phyloP scores from a whole-genome alignment of 2,113 vertebrate species.

The Ptilorrhoa leucosticta region DNA sequence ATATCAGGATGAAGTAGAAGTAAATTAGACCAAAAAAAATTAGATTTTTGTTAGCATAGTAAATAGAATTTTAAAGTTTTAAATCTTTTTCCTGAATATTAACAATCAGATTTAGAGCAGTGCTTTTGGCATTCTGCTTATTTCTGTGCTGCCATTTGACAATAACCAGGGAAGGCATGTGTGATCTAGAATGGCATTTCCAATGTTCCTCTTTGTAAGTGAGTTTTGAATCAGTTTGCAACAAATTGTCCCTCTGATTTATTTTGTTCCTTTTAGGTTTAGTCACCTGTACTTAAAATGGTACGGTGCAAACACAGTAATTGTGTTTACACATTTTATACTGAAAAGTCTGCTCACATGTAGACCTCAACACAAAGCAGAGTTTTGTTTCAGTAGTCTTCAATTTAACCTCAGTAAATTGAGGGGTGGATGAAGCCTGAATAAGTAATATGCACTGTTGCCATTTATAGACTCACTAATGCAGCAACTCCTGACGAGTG shows the following conservation, averaged over 20 bases:
- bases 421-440: background rate
- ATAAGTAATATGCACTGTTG: background rate
- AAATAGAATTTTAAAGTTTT: background rate
- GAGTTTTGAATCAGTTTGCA: background rate
- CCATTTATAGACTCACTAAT: background rate
- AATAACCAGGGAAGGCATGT: background rate
- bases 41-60: background rate
- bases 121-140: background rate
- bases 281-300: background rate
- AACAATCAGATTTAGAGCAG: background rate
- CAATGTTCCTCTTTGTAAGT: background rate
- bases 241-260: background rate
- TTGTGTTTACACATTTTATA: background rate
- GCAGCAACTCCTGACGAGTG: background rate
- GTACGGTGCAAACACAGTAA: background rate
- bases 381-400: background rate
- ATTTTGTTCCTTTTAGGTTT: background rate
- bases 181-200: background rate
- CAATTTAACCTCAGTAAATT: background rate
- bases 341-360: background rate
- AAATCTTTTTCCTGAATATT: background rate
- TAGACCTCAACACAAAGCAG: background rate
- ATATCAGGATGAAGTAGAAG: background rate
- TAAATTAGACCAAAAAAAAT: background rate
- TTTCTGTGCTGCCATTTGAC: background rate